Conservation (phyloP, 1,140 invertebrate species). For the Euura lappo region DNA sequence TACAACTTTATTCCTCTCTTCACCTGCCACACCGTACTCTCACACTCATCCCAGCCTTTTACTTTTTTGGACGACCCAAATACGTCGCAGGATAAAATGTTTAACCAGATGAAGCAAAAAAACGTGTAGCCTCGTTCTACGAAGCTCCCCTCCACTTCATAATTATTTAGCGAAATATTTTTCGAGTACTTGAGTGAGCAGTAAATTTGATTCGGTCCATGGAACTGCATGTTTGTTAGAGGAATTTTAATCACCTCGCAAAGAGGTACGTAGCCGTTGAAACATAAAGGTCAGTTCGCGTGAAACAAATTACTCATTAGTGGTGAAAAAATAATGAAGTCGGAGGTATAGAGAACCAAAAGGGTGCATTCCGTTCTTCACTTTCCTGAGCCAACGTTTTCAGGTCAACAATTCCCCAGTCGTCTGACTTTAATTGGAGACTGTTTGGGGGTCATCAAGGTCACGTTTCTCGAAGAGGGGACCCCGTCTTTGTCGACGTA, state of each 20-base stretch:
- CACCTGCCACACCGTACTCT: neutral
- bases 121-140: too few species aligned
- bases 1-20: neutral
- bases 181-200: too few species aligned
- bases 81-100: too few species aligned
- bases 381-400: neutral
- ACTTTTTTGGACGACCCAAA: neutral
- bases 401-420: neutral
- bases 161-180: too few species aligned
- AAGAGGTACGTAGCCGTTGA: too few species aligned
- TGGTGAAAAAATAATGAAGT: neutral
- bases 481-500: conserved; percentile 9
- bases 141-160: too few species aligned
- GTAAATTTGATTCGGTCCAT: too few species aligned
- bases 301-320: too few species aligned
- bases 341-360: neutral
- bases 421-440: neutral
- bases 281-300: too few species aligned
- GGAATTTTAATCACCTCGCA: too few species aligned
- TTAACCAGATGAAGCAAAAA: too few species aligned
- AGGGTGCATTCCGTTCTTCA: neutral
- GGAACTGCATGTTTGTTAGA: too few species aligned
- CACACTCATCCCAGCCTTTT: neutral
- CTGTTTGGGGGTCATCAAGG: conserved; percentile 54
- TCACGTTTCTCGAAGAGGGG: conserved; percentile 35